These are phyloP conservation scores for Morpho achilles DNA, from an alignment of 2,888 invertebrate species.

Conservation along the genomic window DNA sequence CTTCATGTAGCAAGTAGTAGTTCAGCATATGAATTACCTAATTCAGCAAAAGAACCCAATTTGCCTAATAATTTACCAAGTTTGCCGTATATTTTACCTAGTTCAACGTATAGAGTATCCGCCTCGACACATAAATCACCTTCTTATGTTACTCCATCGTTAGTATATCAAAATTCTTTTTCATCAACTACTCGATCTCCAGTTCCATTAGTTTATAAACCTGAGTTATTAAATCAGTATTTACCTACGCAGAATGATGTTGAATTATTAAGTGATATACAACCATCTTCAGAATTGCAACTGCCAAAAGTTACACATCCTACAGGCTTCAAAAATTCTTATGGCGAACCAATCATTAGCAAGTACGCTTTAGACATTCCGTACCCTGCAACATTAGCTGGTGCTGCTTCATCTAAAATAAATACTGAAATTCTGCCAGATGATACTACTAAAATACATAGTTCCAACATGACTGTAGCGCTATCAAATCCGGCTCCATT, in stretches of 20 bases:
- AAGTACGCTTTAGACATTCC: conserved; percentile 51
- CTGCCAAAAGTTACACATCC: conserved; percentile 59
- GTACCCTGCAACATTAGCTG: conserved; percentile 59
- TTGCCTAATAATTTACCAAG: conserved; percentile 25
- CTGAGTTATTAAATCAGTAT: conserved; percentile 45
- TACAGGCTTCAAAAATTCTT: conserved; percentile 64
- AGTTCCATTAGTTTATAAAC: conserved; percentile 43
- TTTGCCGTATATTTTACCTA: conserved; percentile 37
- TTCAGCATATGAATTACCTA: conserved; percentile 30
- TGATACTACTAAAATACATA: conserved; percentile 35
- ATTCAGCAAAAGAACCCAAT: conserved; percentile 25
- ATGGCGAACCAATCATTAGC: conserved; percentile 63
- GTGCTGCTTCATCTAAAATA: conserved; percentile 63
- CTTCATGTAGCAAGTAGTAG: conserved; percentile 43
- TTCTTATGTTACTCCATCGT: conserved; percentile 37
- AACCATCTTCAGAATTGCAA: conserved; percentile 46
- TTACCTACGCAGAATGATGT: conserved; percentile 45
- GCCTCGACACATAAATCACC: conserved; percentile 19
- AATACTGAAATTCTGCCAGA: conserved; percentile 60
- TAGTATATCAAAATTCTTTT: conserved; percentile 40
- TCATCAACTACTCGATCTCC: conserved; percentile 40
- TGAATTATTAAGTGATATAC: conserved; percentile 42
- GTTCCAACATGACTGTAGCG: conserved; percentile 54
- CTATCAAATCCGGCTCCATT: conserved; percentile 68
- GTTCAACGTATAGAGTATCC: conserved; percentile 29